Conservation (phyloP, 2,888 invertebrate genomes). For the Mayetiola destructor region DNA sequence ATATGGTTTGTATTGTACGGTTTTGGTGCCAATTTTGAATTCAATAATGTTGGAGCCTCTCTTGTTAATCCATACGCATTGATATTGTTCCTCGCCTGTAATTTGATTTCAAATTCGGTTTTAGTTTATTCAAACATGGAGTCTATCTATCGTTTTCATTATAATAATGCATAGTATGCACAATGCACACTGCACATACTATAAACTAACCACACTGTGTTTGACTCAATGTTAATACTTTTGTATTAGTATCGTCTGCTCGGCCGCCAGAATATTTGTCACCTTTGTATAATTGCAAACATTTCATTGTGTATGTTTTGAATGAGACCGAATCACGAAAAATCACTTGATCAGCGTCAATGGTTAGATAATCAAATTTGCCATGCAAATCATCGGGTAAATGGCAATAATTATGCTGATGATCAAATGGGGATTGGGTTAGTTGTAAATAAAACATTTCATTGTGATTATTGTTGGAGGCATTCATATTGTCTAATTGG, state of each 20-base stretch:
- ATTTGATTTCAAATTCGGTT: conserved; percentile 14
- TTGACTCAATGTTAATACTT: conserved; percentile 28
- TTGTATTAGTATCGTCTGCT: neutral
- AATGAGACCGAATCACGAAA: conserved; percentile 40
- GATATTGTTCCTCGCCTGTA: conserved; percentile 19
- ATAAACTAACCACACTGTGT: conserved; percentile 36
- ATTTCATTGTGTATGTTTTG: conserved; percentile 40
- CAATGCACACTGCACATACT: neutral
- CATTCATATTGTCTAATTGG: conserved; percentile 33
- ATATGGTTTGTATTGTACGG: conserved; percentile 14
- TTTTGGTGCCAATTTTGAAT: conserved; percentile 19
- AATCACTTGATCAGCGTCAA: conserved; percentile 36
- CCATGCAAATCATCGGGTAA: conserved; percentile 50
- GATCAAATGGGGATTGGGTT: conserved; percentile 30
- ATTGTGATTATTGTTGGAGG: too few species aligned
- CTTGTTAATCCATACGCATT: conserved; percentile 20
- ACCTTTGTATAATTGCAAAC: conserved; percentile 23
- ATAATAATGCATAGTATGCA: neutral
- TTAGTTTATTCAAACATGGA: conserved; percentile 10
- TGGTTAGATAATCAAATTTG: conserved; percentile 43
- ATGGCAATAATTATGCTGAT: conserved; percentile 24
- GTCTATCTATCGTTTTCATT: neutral
- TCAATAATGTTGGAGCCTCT: conserved; percentile 20
- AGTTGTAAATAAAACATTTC: conserved; percentile 41
- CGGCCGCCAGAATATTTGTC: neutral